phyloP scores from a whole-genome alignment of 2,113 vertebrate genomes.

The Ginglymostoma cirratum region DNA sequence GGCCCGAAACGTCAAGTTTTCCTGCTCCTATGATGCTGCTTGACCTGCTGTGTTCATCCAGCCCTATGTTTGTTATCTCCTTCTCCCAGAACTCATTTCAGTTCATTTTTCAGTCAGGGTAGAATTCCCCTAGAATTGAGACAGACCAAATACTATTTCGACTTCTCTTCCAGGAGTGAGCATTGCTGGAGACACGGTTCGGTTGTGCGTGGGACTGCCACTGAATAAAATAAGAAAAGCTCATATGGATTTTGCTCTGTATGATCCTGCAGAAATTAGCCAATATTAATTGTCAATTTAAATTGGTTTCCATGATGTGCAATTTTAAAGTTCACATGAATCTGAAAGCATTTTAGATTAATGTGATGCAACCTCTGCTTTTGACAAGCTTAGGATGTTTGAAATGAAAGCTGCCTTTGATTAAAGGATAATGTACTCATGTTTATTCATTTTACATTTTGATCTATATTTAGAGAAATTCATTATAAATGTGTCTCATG shows the following conservation, averaged over 20 bases:
- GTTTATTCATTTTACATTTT: conserved; percentile 13
- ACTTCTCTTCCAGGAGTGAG: background rate
- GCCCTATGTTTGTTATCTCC: too few relatives aligned
- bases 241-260: background rate
- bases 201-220: background rate
- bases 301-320: background rate
- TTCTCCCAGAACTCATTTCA: background rate
- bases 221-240: background rate
- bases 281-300: background rate
- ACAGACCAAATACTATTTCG: background rate
- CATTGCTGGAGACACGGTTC: background rate
- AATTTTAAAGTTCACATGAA: conserved; percentile 3
- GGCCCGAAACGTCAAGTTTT: too few relatives aligned
- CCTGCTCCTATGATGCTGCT: too few relatives aligned
- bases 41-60: too few relatives aligned
- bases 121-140: background rate
- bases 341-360: conserved; percentile 23
- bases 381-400: background rate
- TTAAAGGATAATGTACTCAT: background rate
- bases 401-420: background rate
- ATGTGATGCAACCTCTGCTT: background rate
- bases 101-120: background rate
- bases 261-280: background rate
- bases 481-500: background rate
- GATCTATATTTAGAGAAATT: background rate